Percentiles rank a stretch among this genome's conserved stretches.
Conservation (phyloP, 2,113 vertebrate species). For the Cariama cristata region DNA sequence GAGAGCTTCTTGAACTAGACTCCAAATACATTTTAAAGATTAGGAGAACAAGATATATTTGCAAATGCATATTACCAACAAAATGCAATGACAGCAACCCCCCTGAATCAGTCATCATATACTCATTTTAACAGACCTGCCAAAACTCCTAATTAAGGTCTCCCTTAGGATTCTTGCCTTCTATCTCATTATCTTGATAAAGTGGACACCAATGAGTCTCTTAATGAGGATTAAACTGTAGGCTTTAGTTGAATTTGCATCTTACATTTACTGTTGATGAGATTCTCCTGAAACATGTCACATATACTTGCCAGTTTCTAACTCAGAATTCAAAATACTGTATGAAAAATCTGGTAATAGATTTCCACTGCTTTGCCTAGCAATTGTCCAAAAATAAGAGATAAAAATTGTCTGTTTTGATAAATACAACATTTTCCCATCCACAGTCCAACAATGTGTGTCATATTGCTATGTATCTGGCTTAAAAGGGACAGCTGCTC, state of each 20-base stretch:
- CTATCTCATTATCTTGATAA: slow-evolving; percentile 67
- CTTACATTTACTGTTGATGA: neutral
- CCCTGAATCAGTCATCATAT: neutral
- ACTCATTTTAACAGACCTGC: slow-evolving; percentile 36
- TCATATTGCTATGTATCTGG: slow-evolving; percentile 45
- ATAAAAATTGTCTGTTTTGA: slow-evolving; percentile 29
- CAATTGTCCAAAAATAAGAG: neutral
- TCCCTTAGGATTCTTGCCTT: slow-evolving; percentile 46
- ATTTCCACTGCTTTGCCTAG: neutral
- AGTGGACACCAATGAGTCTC: slow-evolving; percentile 59
- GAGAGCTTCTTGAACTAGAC: neutral
- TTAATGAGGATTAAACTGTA: slow-evolving; percentile 66
- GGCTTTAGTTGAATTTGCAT: slow-evolving; percentile 59
- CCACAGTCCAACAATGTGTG: slow-evolving; percentile 17
- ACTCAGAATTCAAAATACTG: neutral
- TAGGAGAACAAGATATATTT: neutral
- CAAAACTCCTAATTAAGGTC: slow-evolving; percentile 53
- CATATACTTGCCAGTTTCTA: neutral
- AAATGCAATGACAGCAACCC: neutral
- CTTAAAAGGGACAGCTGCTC: slow-evolving; percentile 69
- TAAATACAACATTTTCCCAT: slow-evolving; percentile 20
- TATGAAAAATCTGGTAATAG: neutral
- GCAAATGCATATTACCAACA: neutral
- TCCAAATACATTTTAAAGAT: neutral
- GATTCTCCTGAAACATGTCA: neutral